Evolutionary conservation across 2,888 invertebrate species (phyloP).

Genomic region (Eupithecia abbreviata): DNA sequence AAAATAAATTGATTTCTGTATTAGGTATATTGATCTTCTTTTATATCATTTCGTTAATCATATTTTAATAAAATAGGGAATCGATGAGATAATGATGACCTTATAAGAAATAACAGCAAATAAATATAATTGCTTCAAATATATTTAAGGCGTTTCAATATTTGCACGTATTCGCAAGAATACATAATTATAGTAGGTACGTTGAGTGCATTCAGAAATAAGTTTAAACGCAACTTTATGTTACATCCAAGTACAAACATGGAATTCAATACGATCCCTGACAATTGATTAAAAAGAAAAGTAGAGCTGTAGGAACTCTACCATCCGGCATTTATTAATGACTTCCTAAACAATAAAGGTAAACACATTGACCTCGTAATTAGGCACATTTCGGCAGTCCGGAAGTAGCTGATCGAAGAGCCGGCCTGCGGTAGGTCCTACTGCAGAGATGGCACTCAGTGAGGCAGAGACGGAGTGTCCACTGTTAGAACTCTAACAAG

Average conservation of each 20-base stretch:
- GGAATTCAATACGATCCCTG: background rate
- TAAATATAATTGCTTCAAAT: background rate
- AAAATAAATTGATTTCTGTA: background rate
- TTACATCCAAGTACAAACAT: background rate
- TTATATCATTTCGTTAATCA: too few species aligned
- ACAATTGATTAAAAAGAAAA: background rate
- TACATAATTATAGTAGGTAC: too few species aligned
- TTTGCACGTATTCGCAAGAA: background rate
- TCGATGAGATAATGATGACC: background rate
- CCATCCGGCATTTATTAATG: constrained; percentile 21
- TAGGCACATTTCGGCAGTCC: constrained; percentile 15
- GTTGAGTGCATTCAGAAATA: too few species aligned
- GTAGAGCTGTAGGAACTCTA: background rate
- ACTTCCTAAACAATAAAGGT: constrained; percentile 32
- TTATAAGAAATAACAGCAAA: background rate
- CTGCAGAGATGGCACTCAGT: background rate
- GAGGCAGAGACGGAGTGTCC: background rate
- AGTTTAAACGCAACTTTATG: background rate
- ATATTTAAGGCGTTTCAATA: background rate
- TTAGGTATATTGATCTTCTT: too few species aligned
- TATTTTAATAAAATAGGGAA: too few species aligned
- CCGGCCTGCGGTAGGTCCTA: background rate
- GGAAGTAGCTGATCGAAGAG: constrained; percentile 2
- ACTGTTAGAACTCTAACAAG: too few species aligned
- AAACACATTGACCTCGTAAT: constrained; percentile 27